A percentile compares a stretch with the other conserved stretches of the same genome.
Evolutionary conservation across 2,113 vertebrate species (phyloP).

Genomic region (Nansenia antarctica): DNA sequence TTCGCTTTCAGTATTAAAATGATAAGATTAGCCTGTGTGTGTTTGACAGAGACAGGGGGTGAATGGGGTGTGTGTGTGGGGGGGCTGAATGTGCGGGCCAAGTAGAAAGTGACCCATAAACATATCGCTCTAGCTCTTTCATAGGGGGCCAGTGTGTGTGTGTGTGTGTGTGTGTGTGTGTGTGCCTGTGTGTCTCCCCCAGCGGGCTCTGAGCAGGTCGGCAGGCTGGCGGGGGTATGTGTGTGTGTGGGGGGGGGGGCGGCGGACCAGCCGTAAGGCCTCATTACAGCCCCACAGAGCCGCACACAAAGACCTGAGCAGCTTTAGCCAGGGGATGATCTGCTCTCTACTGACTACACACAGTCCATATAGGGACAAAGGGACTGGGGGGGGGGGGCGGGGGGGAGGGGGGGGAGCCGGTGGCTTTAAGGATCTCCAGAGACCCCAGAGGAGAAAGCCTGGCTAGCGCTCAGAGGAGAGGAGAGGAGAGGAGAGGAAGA

Average conservation of each 20-base stretch:
- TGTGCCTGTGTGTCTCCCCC: no score
- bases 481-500: slow-evolving; percentile 40
- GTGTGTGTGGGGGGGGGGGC: no score
- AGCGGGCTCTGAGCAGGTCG: slow-evolving; percentile 91
- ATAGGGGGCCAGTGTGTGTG: slow-evolving; percentile 90
- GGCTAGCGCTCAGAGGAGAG: slow-evolving; percentile 75
- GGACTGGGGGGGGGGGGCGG: slow-evolving; percentile 69
- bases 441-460: slow-evolving; percentile 83
- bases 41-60: no score
- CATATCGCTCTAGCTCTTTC: slow-evolving; percentile 86
- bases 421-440: slow-evolving; percentile 93
- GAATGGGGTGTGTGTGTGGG: slow-evolving; percentile 20
- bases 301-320: slow-evolving; percentile 94
- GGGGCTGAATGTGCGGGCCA: slow-evolving; percentile 84
- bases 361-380: slow-evolving; percentile 91
- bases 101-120: slow-evolving; percentile 99
- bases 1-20: slow-evolving; percentile 62
- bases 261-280: slow-evolving; percentile 94
- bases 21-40: slow-evolving; percentile 21
- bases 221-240: slow-evolving; percentile 88
- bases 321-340: slow-evolving; percentile 99
- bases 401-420: slow-evolving; percentile 80
- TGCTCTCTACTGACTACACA: slow-evolving; percentile 98
- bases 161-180: no score
- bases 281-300: slow-evolving; percentile 98